Evolutionary conservation across 2,888 invertebrate species (phyloP), one percentile per base, ranked within the genome.

Genomic region (Rotaria sp.): DNA sequence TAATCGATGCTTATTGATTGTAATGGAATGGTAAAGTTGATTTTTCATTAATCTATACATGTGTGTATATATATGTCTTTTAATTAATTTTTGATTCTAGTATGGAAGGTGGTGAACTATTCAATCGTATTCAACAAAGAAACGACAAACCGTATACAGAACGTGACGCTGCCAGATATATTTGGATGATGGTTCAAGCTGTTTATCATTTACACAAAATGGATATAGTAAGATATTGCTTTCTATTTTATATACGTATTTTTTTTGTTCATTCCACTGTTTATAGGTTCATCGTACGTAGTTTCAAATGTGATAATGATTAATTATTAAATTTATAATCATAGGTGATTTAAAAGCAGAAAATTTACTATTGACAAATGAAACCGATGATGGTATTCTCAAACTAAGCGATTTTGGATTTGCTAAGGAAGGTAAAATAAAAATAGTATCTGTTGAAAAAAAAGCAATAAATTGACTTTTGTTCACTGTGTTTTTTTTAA

Each of bases 121-220:
- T 86, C 52, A 26, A 75, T 8, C 85, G 85, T n/a, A 86, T 86
- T 45, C 41, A 35, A 41, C 75, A 86, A 41, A 0, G 86, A 41
- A 57, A 18, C 5, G 45, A n/a, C 2, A 35, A 59, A 24, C 86
- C 86, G 24, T 87, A 85, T 59, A 87, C 87, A 7, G 87, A 87
- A 84, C 87, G 91, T 95, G 96, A 96, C 92, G 96, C 96, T 85
- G 96, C 96, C 80, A 94, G 95, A 93, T 95, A 98, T 89, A 97
- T 98, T 94, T 94, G 95, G 90, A 96, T 96, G 90, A 97, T 99
- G 89, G 96, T 96, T 91, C 94, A 95, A 84, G 97, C 98, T 0
- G 96, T 98, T 0, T 94, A 95, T 88, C 96, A 95, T 91, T 93
- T 99, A 85, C 99, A 99, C 92, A 94, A 95, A 90, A 94, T 94